These are phyloP conservation scores for Eupithecia abbreviata DNA, from an alignment of 2,888 invertebrate genomes.

Conservation along the genomic window DNA sequence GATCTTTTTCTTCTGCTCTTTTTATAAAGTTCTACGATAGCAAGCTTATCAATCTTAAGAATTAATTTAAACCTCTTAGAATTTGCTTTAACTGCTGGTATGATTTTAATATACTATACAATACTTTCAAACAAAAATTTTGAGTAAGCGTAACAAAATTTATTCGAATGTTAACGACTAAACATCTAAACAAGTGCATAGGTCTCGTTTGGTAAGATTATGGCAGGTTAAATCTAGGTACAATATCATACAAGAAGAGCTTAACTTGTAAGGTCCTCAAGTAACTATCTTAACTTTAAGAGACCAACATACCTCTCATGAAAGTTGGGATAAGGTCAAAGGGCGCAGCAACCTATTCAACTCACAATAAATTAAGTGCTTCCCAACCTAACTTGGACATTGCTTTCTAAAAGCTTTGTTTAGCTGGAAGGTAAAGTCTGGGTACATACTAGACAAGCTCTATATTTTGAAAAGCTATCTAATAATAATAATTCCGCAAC, in stretches of 20 bases:
- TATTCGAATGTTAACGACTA: background rate
- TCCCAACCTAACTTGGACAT: constrained; percentile 22
- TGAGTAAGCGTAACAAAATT: background rate
- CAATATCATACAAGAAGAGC: background rate
- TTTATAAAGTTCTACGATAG: background rate
- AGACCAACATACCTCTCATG: background rate
- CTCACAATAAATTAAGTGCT: constrained; percentile 20
- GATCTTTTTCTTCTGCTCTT: background rate
- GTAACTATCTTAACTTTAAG: background rate
- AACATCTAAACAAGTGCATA: background rate
- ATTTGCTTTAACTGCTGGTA: background rate
- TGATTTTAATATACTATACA: background rate
- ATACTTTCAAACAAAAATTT: background rate
- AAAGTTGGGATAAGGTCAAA: constrained; percentile 18
- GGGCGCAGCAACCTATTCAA: constrained; percentile 11
- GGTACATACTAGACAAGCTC: background rate
- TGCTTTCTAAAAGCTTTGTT: constrained; percentile 46
- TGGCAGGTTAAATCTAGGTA: background rate
- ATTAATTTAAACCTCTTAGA: background rate
- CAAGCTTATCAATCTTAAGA: background rate
- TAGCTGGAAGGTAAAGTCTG: constrained; percentile 4
- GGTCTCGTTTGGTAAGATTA: background rate
- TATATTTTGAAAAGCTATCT: background rate
- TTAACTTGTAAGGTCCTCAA: background rate
- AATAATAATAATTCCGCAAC: too few relatives aligned